These are phyloP conservation scores for Hyperopisus bebe DNA, from an alignment of 2,113 vertebrate species.

Conservation along the genomic window DNA sequence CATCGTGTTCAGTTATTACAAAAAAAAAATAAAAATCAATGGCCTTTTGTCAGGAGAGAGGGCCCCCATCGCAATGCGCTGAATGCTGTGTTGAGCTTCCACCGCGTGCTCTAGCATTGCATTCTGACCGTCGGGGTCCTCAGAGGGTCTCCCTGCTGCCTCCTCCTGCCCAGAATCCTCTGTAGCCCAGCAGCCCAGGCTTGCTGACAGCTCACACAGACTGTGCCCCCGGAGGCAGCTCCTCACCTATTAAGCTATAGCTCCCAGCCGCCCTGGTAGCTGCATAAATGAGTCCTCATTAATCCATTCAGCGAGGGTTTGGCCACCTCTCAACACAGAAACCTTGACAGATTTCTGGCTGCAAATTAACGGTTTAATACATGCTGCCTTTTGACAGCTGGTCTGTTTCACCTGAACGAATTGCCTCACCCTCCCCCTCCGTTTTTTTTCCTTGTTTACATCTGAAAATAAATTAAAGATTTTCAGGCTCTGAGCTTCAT, in stretches of 20 bases:
- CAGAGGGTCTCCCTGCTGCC: neutral
- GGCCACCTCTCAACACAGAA: constrained; percentile 35
- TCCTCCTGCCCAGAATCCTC: neutral
- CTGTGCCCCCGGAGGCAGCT: neutral
- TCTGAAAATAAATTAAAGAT: constrained; percentile 73
- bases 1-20: neutral
- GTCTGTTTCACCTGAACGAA: constrained; percentile 58
- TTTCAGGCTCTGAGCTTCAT: constrained; percentile 78
- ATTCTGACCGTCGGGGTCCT: neutral
- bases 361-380: constrained; percentile 1
- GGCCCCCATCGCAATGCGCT: neutral
- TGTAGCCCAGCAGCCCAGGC: neutral
- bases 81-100: neutral
- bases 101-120: neutral
- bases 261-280: neutral
- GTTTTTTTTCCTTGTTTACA: constrained; percentile 41
- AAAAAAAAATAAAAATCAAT: neutral
- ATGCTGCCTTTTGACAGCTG: neutral
- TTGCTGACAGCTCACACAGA: neutral
- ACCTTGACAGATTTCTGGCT: neutral
- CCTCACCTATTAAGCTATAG: neutral
- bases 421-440: constrained; percentile 66
- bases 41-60: neutral
- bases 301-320: constrained; percentile 37
- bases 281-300: neutral